Percentiles rank a stretch among this genome's conserved stretches.
phyloP scores from a whole-genome alignment of 2,888 invertebrate genomes.

The Gortyna flavago region DNA sequence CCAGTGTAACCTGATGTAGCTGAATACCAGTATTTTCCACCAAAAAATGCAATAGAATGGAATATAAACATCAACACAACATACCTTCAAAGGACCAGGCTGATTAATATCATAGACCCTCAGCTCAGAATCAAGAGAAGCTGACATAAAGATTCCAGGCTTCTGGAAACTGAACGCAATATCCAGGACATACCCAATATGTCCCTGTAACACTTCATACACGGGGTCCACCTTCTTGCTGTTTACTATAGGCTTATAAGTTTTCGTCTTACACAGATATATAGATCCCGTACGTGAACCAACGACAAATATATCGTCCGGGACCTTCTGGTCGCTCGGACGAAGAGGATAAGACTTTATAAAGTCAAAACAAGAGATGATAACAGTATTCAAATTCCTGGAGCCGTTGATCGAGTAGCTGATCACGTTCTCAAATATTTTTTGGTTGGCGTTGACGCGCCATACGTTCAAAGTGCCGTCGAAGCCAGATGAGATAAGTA shows the following conservation, averaged over 20 bases:
- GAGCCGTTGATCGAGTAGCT: slow-evolving; percentile 77
- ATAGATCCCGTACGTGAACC: slow-evolving; percentile 79
- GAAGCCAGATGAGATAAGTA: slow-evolving; percentile 74
- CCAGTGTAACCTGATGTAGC: too few relatives aligned
- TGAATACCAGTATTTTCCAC: background rate
- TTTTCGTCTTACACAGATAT: slow-evolving; percentile 77
- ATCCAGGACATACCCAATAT: slow-evolving; percentile 78
- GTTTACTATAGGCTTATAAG: slow-evolving; percentile 59
- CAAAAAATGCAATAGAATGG: background rate
- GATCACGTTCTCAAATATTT: slow-evolving; percentile 78
- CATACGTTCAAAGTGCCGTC: slow-evolving; percentile 82
- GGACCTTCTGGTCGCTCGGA: slow-evolving; percentile 74
- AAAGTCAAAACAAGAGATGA: slow-evolving; percentile 81
- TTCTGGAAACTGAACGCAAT: slow-evolving; percentile 79
- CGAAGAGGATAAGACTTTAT: slow-evolving; percentile 77
- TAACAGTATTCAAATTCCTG: slow-evolving; percentile 71
- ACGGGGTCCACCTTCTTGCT: slow-evolving; percentile 78
- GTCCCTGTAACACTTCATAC: slow-evolving; percentile 75
- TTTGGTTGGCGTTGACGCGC: slow-evolving; percentile 80
- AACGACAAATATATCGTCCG: slow-evolving; percentile 81
- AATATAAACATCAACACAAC: background rate
- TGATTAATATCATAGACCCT: slow-evolving; percentile 81
- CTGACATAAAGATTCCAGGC: slow-evolving; percentile 79
- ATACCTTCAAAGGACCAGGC: slow-evolving; percentile 79
- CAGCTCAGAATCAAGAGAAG: slow-evolving; percentile 83